Conservation (phyloP, 2,797 vertebrate species). For the Eospalax fontanierii region DNA sequence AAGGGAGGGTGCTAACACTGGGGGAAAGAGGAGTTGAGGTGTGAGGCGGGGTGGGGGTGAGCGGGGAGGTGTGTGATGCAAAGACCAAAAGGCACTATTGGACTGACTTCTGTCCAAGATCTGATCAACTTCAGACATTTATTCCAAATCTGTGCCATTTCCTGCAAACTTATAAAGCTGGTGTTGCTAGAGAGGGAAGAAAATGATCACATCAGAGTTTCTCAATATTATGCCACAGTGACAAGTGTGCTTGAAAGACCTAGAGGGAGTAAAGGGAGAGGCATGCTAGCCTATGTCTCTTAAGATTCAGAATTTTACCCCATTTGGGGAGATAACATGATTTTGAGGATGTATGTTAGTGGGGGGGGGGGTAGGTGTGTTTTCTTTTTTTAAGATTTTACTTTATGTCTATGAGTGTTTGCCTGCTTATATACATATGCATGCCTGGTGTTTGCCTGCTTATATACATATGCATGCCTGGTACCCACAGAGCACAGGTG, state of each 20-base stretch:
- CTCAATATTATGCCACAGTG: background rate
- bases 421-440: too few relatives aligned
- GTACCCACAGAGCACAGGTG: too few relatives aligned
- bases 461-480: too few relatives aligned
- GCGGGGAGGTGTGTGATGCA: background rate
- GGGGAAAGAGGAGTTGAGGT: background rate
- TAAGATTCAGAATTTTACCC: conserved; percentile 37
- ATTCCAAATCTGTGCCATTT: background rate
- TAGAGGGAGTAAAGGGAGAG: background rate
- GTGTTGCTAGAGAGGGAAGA: background rate
- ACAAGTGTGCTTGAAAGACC: background rate
- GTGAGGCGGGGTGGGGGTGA: background rate
- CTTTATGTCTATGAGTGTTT: too few relatives aligned
- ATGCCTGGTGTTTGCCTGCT: too few relatives aligned
- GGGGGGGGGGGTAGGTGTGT: too few relatives aligned
- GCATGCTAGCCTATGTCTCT: background rate
- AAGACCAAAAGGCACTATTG: background rate
- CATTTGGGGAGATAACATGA: background rate
- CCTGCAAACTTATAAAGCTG: background rate
- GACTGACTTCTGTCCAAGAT: background rate
- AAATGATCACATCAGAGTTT: background rate
- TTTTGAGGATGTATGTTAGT: background rate
- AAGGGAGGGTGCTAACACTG: background rate
- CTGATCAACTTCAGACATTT: background rate
- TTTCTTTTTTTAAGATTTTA: too few relatives aligned